Evolutionary conservation across 1,140 invertebrate species (phyloP).

Genomic region (Homalodisca vitripennis): DNA sequence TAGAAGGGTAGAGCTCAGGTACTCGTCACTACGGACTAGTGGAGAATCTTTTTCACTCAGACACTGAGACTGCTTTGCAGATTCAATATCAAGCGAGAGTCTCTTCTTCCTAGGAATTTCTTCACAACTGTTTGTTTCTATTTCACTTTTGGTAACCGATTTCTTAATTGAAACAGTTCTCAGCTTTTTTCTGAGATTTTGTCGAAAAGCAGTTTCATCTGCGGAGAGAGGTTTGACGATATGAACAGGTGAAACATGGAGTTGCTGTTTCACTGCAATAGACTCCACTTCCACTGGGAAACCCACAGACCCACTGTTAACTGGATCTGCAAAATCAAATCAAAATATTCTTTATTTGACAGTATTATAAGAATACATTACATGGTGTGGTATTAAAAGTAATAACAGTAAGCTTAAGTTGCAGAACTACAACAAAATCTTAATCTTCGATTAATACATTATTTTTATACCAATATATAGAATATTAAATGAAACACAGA

Average conservation of each 20-base stretch:
- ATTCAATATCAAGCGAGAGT: neutral
- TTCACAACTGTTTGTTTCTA: neutral
- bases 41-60: neutral
- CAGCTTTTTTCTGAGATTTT: conserved; percentile 21
- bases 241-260: neutral
- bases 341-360: no score
- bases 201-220: conserved; percentile 8
- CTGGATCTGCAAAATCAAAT: no score
- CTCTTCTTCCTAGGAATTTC: neutral
- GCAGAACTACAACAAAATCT: no score
- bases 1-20: conserved; percentile 3
- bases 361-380: no score
- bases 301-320: neutral
- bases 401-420: no score
- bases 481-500: no score
- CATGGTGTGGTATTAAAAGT: no score
- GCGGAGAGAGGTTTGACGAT: neutral
- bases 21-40: neutral
- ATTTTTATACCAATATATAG: no score
- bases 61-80: conserved; percentile 9
- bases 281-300: conserved; percentile 5
- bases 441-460: no score
- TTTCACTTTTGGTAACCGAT: neutral
- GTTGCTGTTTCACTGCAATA: neutral
- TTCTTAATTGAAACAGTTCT: conserved; percentile 6